These are phyloP conservation scores for Nyctereutes procyonoides DNA, from an alignment of 2,113 vertebrate species.

Conservation along the genomic window DNA sequence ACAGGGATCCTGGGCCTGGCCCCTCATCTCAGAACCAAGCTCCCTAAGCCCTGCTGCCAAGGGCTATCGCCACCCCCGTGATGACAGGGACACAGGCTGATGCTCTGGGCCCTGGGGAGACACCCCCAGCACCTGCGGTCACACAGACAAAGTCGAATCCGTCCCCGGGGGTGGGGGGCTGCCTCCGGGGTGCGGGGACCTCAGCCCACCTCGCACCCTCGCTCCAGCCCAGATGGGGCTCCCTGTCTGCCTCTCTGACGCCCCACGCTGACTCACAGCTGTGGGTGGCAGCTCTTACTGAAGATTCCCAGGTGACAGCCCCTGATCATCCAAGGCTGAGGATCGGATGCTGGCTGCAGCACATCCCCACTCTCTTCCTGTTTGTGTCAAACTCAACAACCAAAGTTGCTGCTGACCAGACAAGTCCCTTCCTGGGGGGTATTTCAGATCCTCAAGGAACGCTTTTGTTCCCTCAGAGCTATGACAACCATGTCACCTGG, in stretches of 20 bases:
- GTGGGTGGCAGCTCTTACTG: not conserved
- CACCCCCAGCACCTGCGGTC: not conserved
- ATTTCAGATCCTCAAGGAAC: not conserved
- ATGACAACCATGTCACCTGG: accelerated
- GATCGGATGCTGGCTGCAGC: not conserved
- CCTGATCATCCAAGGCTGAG: not conserved
- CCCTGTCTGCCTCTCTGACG: too few species aligned
- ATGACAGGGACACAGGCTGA: not conserved
- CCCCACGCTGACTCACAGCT: not conserved
- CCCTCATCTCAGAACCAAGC: not conserved
- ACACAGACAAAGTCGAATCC: not conserved
- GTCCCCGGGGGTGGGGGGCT: accelerated
- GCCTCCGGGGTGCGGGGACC: not conserved
- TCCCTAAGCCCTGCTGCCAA: not conserved
- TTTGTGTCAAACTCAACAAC: not conserved
- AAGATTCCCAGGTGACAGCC: not conserved
- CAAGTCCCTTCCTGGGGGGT: not conserved
- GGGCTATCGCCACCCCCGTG: not conserved
- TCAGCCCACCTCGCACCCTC: not conserved
- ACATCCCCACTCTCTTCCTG: not conserved
- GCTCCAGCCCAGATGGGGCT: not conserved
- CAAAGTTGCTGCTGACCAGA: not conserved
- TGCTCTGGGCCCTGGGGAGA: not conserved
- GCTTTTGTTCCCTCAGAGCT: not conserved
- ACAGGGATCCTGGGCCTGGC: not conserved